Conservation (phyloP, 2,113 vertebrate genomes). For the Marcusenius ussheri region DNA sequence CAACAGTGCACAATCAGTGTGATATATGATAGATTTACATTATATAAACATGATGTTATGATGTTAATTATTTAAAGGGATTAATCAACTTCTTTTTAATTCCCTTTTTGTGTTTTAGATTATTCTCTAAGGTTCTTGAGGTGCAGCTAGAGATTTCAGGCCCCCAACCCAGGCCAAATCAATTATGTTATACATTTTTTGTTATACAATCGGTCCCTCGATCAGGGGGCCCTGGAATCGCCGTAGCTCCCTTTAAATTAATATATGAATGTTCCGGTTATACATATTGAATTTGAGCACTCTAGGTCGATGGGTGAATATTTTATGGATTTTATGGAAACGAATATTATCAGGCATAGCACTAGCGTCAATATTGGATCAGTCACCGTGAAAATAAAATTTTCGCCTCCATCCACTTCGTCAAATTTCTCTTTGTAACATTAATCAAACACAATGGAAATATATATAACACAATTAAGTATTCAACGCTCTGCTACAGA, state of each 20-base stretch:
- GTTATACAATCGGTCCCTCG: neutral
- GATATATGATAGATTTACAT: neutral
- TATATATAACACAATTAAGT: neutral
- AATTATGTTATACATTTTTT: neutral
- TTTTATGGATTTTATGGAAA: neutral
- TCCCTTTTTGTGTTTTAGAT: neutral
- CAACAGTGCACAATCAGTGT: neutral
- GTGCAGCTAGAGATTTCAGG: neutral
- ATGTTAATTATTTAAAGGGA: neutral
- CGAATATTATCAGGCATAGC: neutral
- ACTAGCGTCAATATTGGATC: neutral
- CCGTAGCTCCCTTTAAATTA: neutral
- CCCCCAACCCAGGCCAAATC: neutral
- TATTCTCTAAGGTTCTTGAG: neutral
- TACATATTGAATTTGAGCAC: neutral
- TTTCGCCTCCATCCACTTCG: neutral
- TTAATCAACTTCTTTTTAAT: neutral
- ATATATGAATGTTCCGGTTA: neutral
- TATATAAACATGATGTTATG: neutral
- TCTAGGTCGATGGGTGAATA: neutral
- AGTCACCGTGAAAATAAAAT: neutral
- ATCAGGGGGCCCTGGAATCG: neutral
- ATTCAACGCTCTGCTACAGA: neutral
- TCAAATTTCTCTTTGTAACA: neutral
- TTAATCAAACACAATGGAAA: neutral